Percentiles rank a stretch among this genome's conserved stretches.
These are phyloP conservation scores for Drosophila antonietae DNA, from an alignment of 2,888 invertebrate genomes.

Conservation along the genomic window DNA sequence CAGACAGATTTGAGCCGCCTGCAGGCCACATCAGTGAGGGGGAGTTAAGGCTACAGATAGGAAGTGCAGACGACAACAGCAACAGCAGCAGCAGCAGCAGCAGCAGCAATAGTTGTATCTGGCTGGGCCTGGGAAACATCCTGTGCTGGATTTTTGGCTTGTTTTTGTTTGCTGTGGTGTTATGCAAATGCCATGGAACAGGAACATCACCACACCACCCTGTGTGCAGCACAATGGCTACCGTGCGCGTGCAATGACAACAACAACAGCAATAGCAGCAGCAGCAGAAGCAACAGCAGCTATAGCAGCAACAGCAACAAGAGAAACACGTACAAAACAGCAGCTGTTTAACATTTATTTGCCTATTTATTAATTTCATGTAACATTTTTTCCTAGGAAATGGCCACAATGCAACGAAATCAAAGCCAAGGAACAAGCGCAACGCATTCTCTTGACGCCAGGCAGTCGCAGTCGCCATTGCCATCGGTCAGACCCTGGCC, in stretches of 20 bases:
- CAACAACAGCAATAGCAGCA: constrained; percentile 39
- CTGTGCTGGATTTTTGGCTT: constrained; percentile 52
- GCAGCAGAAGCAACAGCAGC: constrained; percentile 18
- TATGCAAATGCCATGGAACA: constrained; percentile 67
- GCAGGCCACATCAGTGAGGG: constrained; percentile 4
- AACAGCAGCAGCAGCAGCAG: constrained; percentile 16
- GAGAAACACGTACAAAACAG: constrained; percentile 79
- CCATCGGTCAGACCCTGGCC: constrained; percentile 58
- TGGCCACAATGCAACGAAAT: constrained; percentile 75
- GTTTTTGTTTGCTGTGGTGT: constrained; percentile 55
- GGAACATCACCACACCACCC: constrained; percentile 70
- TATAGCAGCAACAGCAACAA: constrained; percentile 41
- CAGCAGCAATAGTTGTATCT: constrained; percentile 33
- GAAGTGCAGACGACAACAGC: constrained; percentile 43
- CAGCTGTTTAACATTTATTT: constrained; percentile 79
- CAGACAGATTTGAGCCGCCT: constrained; percentile 28
- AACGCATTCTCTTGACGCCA: constrained; percentile 80
- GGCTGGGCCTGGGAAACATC: constrained; percentile 59
- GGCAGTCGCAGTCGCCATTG: constrained; percentile 66
- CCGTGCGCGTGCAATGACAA: constrained; percentile 74
- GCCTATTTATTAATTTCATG: constrained; percentile 81
- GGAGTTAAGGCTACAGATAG: constrained; percentile 27
- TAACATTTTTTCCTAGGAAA: constrained; percentile 81
- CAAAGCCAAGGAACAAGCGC: constrained; percentile 79
- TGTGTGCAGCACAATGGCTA: constrained; percentile 78